Conservation (phyloP, 2,113 vertebrate species). For the Glareola pratincola region DNA sequence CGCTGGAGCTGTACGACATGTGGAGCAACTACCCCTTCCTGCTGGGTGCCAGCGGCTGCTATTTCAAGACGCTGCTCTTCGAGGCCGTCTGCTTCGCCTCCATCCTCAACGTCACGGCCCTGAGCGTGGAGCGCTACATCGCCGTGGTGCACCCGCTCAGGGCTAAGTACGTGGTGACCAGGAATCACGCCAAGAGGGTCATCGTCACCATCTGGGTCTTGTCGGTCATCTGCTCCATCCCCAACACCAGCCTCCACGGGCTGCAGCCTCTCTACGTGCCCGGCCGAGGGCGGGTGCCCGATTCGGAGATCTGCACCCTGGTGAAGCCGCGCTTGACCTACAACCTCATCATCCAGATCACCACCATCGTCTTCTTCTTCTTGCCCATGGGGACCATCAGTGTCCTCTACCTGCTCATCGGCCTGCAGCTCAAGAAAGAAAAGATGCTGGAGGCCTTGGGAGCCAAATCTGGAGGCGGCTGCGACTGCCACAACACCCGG, state of each 20-base stretch:
- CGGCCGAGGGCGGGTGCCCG: constrained; percentile 64
- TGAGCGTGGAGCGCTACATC: constrained; percentile 91
- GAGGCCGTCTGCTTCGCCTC: constrained; percentile 93
- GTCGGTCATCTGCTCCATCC: constrained; percentile 85
- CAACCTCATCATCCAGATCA: constrained; percentile 87
- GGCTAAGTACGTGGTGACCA: constrained; percentile 88
- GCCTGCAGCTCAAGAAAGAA: constrained; percentile 83
- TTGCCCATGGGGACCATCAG: constrained; percentile 91
- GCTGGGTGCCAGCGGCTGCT: constrained; percentile 83
- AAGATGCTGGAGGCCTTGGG: constrained; percentile 75
- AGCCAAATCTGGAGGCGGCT: constrained; percentile 34
- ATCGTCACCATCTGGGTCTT: constrained; percentile 83
- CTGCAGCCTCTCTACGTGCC: constrained; percentile 68
- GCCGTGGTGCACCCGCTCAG: constrained; percentile 90
- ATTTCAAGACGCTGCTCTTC: constrained; percentile 89
- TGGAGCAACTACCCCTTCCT: constrained; percentile 93
- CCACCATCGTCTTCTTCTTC: constrained; percentile 88
- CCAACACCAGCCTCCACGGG: constrained; percentile 92
- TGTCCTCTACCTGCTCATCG: constrained; percentile 87
- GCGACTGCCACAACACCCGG: constrained; percentile 36
- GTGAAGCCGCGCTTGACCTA: constrained; percentile 83
- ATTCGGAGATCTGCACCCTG: constrained; percentile 80
- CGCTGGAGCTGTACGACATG: constrained; percentile 91
- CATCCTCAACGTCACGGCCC: constrained; percentile 89
- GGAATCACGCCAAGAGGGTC: constrained; percentile 83